Conservation (phyloP, 1,140 invertebrate species). For the Zophobas morio region DNA sequence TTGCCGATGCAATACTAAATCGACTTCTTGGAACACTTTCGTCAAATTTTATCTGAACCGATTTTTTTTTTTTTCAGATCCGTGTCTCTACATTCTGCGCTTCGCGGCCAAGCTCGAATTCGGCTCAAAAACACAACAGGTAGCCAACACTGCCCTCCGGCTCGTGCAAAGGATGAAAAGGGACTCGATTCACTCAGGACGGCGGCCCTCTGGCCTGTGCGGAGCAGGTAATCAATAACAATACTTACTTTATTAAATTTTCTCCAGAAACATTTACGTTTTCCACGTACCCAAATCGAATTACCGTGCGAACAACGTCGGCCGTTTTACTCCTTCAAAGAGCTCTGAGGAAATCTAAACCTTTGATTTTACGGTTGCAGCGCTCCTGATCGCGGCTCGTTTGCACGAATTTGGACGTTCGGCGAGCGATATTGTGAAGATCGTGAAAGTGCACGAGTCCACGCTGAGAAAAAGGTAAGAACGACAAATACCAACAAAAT, state of each 20-base stretch:
- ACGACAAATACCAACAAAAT: too few relatives aligned
- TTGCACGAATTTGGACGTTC: conserved; percentile 93
- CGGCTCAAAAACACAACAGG: conserved; percentile 92
- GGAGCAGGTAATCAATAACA: conserved; percentile 83
- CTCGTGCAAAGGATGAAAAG: conserved; percentile 98
- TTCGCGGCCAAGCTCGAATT: conserved; percentile 97
- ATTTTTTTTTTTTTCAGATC: conserved; percentile 76
- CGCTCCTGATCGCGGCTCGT: conserved; percentile 92
- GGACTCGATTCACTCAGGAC: conserved; percentile 96
- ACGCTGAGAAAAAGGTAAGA: conserved; percentile 89
- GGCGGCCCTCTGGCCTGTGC: conserved; percentile 96
- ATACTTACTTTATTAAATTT: not conserved
- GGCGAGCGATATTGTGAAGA: conserved; percentile 91
- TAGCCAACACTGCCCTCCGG: conserved; percentile 94
- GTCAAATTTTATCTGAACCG: not conserved
- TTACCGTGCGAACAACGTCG: not conserved
- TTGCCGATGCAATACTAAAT: not conserved
- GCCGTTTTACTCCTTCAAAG: not conserved
- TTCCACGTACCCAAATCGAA: not conserved
- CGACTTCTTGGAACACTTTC: conserved; percentile 1
- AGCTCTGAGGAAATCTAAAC: not conserved
- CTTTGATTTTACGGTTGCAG: conserved; percentile 69
- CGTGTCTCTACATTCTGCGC: conserved; percentile 93
- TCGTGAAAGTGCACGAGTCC: conserved; percentile 96
- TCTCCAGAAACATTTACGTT: not conserved